Evolutionary conservation across 2,797 vertebrate species (phyloP), one percentile per base, ranked within the genome.

Genomic region (Tragelaphus oryx): DNA sequence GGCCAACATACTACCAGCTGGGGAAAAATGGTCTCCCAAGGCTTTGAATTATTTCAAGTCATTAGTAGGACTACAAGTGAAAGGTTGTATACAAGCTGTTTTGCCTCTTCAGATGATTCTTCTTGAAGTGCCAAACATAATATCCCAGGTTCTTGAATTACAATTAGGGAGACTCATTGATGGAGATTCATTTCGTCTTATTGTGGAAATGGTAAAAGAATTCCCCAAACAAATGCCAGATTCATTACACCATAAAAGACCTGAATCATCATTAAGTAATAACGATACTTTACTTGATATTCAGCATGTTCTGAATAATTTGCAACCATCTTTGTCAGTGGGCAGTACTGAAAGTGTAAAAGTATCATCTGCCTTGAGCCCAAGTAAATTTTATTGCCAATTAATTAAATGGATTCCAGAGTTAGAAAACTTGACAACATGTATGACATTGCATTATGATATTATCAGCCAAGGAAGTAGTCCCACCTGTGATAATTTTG

Each of bases 311-410:
- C 87, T 99, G 68, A 98, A 98, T 75, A 98, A 98, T 20, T 98
- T 98, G 84, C 98, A 98, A 76, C 98, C 98, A 0, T 96, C 88
- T 93, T 89, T 99, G 79, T 97, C 96, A 59, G 96, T 98, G 97
- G 99, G 99, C 76, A 98, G 96, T 85, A 97, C 85, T 37, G 98
- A 98, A 94, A 98, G 98, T 95, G 98, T 99, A 41, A 98, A 97
- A 96, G 96, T 99, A 96, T 99, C 98, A 26, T 98, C 99, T 96
- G 99, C 99, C 14, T 30, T 99, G 92, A 99, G 98, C 78, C 97
- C 98, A 33, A 97, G 97, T 93, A 98, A 98, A 80, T 99, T 99
- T 98, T 99, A 99, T 95, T 99, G 99, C 98, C 99, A 99, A 59
- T 95, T 99, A 89, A 96, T 98, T 89, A 98, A 98, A 91, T 97